Evolutionary conservation across 1,140 invertebrate genomes (phyloP), one percentile per base, ranked within the genome.

Genomic region (Lepidurus apus): DNA sequence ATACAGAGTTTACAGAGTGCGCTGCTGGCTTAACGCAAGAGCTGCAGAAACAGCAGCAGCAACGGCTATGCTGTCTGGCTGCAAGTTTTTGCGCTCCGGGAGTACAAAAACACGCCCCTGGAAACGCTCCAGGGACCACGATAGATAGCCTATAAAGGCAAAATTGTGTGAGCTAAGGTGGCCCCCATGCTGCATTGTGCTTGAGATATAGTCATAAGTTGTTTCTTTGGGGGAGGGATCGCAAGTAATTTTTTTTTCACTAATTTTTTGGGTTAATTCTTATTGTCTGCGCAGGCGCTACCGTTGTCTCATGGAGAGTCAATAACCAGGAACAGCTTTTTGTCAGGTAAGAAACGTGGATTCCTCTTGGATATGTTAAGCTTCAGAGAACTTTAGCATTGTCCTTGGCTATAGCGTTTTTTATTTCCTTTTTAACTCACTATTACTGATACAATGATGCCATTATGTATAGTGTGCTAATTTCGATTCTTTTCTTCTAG

Each of bases 261-360:
- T 13, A 17, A 21, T 17, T 21, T 24, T 42, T 79, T 79, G 10
- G n/a, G 42, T 77, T 43, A 24, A 43, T 43, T 73, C 9, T 81
- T 81, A 78, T 81, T 80, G 82, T 83, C 82, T 83, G 89, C 89
- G 75, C 85, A 96, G 95, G 95, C 85, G 94, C 95, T 78, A 97
- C 95, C 78, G 92, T 96, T 77, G 94, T 96, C 81, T 96, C 95
- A 83, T 97, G 95, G 95, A 87, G 94, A 82, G 95, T 95, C 43
- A 95, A 96, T 85, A 96, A 96, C 87, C 93, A 96, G 86, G 94
- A 96, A 87, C 93, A 96, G 84, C 89, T 96, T 84, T 96, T 96
- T 10, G 79, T 80, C 34, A 75, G 77, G 78, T 79, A 79, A 76
- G 73, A 78, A 34, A 34, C 34, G 3, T 34, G 34, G 34, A 7